Evolutionary conservation across 2,797 vertebrate species (phyloP).

Genomic region (Huso huso): DNA sequence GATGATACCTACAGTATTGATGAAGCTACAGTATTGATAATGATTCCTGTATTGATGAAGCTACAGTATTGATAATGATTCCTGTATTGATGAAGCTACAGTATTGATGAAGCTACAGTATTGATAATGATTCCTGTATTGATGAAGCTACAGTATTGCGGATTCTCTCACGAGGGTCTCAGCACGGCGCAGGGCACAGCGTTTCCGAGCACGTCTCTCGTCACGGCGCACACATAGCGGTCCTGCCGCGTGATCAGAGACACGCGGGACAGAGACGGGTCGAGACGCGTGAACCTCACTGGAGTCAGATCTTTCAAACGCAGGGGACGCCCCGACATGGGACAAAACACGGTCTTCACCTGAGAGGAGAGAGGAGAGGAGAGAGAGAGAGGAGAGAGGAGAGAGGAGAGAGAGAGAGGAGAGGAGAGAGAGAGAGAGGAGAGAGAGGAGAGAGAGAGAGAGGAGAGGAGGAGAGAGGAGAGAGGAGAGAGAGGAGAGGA

Average conservation of each 20-base stretch:
- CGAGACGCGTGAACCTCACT: conserved; percentile 67
- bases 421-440: not conserved
- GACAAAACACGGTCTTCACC: conserved; percentile 70
- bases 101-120: no score
- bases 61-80: no score
- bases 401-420: not conserved
- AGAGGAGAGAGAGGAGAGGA: no score
- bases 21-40: no score
- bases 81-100: no score
- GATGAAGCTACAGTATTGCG: no score
- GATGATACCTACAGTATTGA: no score
- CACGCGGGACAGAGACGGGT: conserved; percentile 68
- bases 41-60: no score
- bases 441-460: no score
- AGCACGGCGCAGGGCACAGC: conserved; percentile 77
- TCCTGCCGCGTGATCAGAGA: conserved; percentile 77
- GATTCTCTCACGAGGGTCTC: conserved; percentile 67
- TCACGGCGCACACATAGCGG: conserved; percentile 79
- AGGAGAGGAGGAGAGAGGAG: no score
- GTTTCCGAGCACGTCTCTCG: conserved; percentile 76
- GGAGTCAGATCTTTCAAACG: conserved; percentile 73
- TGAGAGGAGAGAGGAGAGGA: conserved; percentile 25
- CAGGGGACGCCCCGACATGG: conserved; percentile 75
- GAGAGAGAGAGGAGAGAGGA: not conserved
- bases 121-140: no score